Evolutionary conservation across 1,140 invertebrate genomes (phyloP).

Genomic region (Sesamia nonagrioides): DNA sequence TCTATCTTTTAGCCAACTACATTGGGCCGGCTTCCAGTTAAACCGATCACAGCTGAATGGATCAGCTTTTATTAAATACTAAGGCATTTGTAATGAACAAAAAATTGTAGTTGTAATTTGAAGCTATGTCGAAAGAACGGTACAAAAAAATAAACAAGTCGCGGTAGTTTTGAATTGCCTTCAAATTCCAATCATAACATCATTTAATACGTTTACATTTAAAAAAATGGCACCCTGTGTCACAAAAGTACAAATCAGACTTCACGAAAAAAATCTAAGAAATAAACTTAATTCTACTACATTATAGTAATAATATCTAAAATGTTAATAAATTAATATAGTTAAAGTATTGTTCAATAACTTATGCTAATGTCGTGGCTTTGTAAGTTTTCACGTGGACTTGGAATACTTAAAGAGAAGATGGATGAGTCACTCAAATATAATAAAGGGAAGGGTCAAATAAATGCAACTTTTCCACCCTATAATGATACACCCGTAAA

Average conservation of each 20-base stretch:
- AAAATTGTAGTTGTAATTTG: too few species aligned
- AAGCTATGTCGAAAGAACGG: too few species aligned
- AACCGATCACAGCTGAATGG: too few species aligned
- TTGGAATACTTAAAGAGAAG: background rate
- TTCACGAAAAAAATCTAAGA: conserved; percentile 57
- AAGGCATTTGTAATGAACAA: too few species aligned
- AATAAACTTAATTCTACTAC: conserved; percentile 52
- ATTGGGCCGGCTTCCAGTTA: too few species aligned
- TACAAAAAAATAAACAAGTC: too few species aligned
- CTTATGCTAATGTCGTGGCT: conserved; percentile 34
- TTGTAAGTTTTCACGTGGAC: background rate
- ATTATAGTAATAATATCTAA: background rate
- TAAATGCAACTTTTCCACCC: too few species aligned
- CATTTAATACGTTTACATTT: conserved; percentile 18
- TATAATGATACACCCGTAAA: too few species aligned
- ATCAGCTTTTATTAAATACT: too few species aligned
- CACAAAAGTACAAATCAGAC: conserved; percentile 66
- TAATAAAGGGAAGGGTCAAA: background rate
- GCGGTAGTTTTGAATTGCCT: background rate
- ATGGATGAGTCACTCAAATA: background rate
- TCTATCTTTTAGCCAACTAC: too few species aligned
- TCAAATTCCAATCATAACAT: conserved; percentile 27
- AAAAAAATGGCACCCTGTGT: conserved; percentile 77
- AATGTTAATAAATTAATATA: conserved; percentile 71
- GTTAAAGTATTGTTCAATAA: conserved; percentile 52